Evolutionary conservation across 2,113 vertebrate species (phyloP).

Genomic region (Coracopsis vasa): DNA sequence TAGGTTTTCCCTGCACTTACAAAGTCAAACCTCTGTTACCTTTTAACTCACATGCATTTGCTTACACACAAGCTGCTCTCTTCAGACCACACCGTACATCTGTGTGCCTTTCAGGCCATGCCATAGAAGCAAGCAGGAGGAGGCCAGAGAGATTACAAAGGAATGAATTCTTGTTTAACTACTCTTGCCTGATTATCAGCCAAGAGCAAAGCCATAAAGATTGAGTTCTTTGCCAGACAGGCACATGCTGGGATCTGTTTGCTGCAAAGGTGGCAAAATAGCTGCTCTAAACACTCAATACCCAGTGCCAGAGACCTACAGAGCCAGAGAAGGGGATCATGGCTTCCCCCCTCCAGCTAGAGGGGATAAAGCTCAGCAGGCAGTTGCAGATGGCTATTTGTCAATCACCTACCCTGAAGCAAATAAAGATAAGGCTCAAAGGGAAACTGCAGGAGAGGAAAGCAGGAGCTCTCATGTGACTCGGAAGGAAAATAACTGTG

Average conservation of each 20-base stretch:
- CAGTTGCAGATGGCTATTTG: neutral
- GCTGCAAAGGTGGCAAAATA: neutral
- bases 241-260: neutral
- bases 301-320: neutral
- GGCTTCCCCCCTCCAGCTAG: neutral
- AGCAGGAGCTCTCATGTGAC: neutral
- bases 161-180: conserved; percentile 68
- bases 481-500: neutral
- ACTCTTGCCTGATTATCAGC: conserved; percentile 62
- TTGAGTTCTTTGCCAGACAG: neutral
- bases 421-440: neutral
- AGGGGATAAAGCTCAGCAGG: neutral
- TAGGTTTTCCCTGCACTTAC: neutral
- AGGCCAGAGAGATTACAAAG: neutral
- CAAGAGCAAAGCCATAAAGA: conserved; percentile 22
- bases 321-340: neutral
- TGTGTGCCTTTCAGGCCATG: accelerated
- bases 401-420: neutral
- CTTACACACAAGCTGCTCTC: neutral
- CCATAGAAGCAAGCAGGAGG: neutral
- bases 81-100: accelerated
- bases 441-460: conserved; percentile 14
- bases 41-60: neutral
- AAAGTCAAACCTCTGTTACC: neutral
- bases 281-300: neutral